Evolutionary conservation across 2,797 vertebrate genomes (phyloP).

Genomic region (Mycteria americana): DNA sequence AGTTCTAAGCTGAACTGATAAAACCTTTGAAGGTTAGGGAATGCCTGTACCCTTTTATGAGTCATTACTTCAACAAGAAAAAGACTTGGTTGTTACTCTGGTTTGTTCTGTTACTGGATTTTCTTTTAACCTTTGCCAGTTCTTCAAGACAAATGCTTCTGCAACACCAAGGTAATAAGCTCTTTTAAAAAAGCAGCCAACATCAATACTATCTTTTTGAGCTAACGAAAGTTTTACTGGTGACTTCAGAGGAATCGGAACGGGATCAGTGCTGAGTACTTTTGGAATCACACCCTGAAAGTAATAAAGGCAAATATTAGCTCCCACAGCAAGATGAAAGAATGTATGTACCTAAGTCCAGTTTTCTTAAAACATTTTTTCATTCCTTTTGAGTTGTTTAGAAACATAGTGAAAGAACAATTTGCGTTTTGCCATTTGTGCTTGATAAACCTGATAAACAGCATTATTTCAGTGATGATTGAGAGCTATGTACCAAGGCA

Average conservation of each 20-base stretch:
- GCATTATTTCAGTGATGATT: neutral
- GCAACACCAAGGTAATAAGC: neutral
- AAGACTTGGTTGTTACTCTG: neutral
- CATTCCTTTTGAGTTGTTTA: neutral
- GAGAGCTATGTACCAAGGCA: neutral
- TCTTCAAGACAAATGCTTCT: conserved; percentile 6
- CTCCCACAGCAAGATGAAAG: neutral
- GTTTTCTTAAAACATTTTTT: neutral
- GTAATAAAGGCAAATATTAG: neutral
- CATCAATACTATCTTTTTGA: neutral
- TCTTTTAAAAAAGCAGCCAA: neutral
- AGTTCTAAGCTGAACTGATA: neutral
- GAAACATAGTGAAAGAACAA: neutral
- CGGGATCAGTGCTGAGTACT: neutral
- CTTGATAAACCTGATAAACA: neutral
- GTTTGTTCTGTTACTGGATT: neutral
- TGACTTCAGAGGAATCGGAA: neutral
- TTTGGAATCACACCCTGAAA: neutral
- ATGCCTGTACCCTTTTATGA: neutral
- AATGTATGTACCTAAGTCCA: neutral
- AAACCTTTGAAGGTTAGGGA: conserved; percentile 22
- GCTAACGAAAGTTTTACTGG: neutral
- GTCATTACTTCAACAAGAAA: neutral
- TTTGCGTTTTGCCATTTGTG: neutral
- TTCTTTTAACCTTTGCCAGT: conserved; percentile 9